Conservation (phyloP, 1,140 invertebrate species). For the Nixonia krombeini region DNA sequence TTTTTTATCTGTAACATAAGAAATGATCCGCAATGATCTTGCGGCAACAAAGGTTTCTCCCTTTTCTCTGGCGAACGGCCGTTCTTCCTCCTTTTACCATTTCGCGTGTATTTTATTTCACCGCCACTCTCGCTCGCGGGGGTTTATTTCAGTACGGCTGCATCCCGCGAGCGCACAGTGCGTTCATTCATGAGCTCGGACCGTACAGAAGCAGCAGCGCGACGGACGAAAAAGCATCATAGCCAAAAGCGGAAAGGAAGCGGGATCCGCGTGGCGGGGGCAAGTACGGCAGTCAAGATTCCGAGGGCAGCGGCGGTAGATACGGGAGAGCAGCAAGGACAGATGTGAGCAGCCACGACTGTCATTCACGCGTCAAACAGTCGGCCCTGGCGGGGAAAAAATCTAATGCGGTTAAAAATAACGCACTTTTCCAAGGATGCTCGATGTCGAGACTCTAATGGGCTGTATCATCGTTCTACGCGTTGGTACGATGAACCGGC, state of each 20-base stretch:
- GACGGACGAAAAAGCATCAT: conserved; percentile 42
- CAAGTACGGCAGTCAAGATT: conserved; percentile 46
- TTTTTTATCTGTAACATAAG: too few species aligned
- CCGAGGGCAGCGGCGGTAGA: conserved; percentile 39
- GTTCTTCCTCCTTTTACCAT: conserved; percentile 24
- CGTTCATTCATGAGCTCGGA: conserved; percentile 47
- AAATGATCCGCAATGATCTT: too few species aligned
- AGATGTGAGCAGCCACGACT: conserved; percentile 56
- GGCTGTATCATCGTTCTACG: conserved; percentile 29
- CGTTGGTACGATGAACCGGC: conserved; percentile 11
- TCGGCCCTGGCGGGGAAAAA: conserved; percentile 49
- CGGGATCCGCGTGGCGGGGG: conserved; percentile 43
- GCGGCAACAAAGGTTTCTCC: too few species aligned
- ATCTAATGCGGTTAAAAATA: conserved; percentile 40
- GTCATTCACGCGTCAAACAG: conserved; percentile 64
- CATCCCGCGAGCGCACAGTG: conserved; percentile 40
- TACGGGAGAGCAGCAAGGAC: conserved; percentile 44
- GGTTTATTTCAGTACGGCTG: conserved; percentile 51
- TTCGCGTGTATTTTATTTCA: conserved; percentile 43
- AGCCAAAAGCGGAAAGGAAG: conserved; percentile 30
- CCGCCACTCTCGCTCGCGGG: conserved; percentile 34
- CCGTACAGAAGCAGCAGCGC: conserved; percentile 37
- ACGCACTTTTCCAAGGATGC: conserved; percentile 22
- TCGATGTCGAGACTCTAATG: conserved; percentile 18
- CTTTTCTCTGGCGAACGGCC: too few species aligned